Percentiles rank a stretch among this genome's conserved stretches.
phyloP scores from a whole-genome alignment of 2,888 invertebrate genomes.

The Drosophila infuscata region DNA sequence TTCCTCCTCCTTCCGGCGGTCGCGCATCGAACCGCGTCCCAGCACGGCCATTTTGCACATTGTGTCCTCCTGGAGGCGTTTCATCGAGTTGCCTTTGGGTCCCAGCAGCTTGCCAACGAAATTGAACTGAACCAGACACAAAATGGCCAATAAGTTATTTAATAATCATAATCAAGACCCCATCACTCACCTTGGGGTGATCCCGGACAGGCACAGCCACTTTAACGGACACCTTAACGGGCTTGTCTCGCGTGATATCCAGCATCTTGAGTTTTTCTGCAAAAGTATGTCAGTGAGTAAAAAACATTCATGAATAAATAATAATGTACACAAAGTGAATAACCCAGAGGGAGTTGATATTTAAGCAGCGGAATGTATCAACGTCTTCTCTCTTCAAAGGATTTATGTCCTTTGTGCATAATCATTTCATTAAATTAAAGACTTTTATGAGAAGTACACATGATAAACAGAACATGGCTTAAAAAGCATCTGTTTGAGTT shows the following conservation, averaged over 20 bases:
- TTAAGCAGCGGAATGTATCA: not conserved
- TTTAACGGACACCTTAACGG: conserved; percentile 93
- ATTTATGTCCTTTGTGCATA: not conserved
- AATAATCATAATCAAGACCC: conserved; percentile 66
- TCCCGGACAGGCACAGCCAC: conserved; percentile 94
- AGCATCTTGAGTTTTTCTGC: conserved; percentile 89
- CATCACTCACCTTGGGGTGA: conserved; percentile 92
- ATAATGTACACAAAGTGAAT: not conserved
- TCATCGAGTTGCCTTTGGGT: conserved; percentile 96
- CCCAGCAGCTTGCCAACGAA: conserved; percentile 97
- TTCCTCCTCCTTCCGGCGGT: conserved; percentile 97
- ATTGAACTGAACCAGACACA: conserved; percentile 91
- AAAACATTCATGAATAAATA: not conserved
- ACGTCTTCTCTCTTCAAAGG: not conserved
- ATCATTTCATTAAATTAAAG: not conserved
- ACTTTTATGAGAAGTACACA: not conserved
- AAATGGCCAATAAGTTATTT: conserved; percentile 29
- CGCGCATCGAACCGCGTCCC: conserved; percentile 97
- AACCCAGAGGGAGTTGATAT: not conserved
- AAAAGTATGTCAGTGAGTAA: conserved; percentile 18
- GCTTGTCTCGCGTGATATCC: conserved; percentile 94
- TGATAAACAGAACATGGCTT: not conserved
- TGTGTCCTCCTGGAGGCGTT: conserved; percentile 96
- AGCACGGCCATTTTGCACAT: conserved; percentile 98
- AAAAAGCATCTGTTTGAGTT: not conserved